Base-by-base conservation (phyloP, 2,113 vertebrate species). In the Elanoides forficatus region DNA sequence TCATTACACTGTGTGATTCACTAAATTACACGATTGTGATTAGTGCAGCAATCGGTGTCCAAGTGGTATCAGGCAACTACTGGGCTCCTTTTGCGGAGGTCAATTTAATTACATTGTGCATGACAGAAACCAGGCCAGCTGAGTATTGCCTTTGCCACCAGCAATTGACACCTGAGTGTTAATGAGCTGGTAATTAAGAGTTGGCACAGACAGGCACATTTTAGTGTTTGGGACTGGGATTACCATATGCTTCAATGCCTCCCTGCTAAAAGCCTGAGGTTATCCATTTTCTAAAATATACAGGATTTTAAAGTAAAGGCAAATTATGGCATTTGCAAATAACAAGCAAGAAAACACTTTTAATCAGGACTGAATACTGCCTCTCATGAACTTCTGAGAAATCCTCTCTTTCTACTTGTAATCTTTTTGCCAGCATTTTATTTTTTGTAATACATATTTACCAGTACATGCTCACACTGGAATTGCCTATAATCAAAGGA, bases 181-280 rank as follows among this genome's bases (percentile, higher is more conserved):
- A 99, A 99, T 98, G 98, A 99, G 98, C 97, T 98, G 98, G 97
- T 99, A 98, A 99, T 99, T 98, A 98, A 98, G 97, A 97, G 95
- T 91, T 99, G 98, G 98, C 98, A 98, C 94, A 97, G 94, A 76
- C 97, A 97, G 95, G 94, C 98, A 96, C 97, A 97, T 97, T 98
- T 98, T 97, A 95, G 93, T 98, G 97, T 98, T 98, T 95, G 98
- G 97, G 97, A 98, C 97, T 95, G 94, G 96, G 96, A 97, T 97
- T 97, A 93, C 98, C 98, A 98, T 98, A 98, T 99, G 98, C 95
- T 98, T 84, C 92, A 96, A 94, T 98, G 98, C 96, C 98, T 98
- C 97, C 63, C 5, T 97, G 97, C 90, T 98, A 98, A 98, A 96
- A 96, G 96, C 94, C 94, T 95, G 70, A 86, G 94, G 85, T 96